Conservation (phyloP, 2,888 invertebrate species). For the Stenolophus ochropezus region DNA sequence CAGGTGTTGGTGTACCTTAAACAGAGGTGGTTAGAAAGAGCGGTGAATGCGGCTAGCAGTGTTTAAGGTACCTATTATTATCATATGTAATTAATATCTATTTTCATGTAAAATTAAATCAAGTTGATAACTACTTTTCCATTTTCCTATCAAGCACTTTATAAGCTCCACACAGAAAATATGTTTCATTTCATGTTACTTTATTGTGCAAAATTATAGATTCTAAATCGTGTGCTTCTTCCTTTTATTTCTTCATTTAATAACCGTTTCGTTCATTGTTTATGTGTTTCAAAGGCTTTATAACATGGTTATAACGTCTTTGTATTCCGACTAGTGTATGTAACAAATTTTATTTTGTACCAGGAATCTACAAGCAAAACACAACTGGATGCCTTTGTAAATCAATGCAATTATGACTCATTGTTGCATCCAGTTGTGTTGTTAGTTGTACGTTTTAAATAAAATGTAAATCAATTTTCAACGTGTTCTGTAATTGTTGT, state of each 20-base stretch:
- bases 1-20: slow-evolving; percentile 48
- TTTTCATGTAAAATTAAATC: slow-evolving; percentile 48
- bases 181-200: slow-evolving; percentile 19
- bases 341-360: slow-evolving; percentile 58
- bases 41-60: slow-evolving; percentile 40
- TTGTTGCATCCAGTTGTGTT: slow-evolving; percentile 56
- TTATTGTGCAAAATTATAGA: slow-evolving; percentile 17
- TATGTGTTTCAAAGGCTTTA: not conserved
- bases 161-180: slow-evolving; percentile 4
- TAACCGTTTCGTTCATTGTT: slow-evolving; percentile 33
- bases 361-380: slow-evolving; percentile 45
- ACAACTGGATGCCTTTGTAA: slow-evolving; percentile 49
- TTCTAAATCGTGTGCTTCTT: slow-evolving; percentile 38
- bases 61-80: slow-evolving; percentile 57
- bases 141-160: slow-evolving; percentile 47
- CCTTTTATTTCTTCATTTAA: slow-evolving; percentile 19
- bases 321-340: slow-evolving; percentile 52
- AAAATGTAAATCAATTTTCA: slow-evolving; percentile 55
- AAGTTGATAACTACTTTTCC: slow-evolving; percentile 34
- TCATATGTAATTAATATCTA: slow-evolving; percentile 55
- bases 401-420: not conserved
- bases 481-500: slow-evolving; percentile 52
- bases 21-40: slow-evolving; percentile 10
- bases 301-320: not conserved
- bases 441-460: slow-evolving; percentile 57